Base-by-base conservation (phyloP, 2,113 vertebrate genomes). In the Carassius carassius region DNA sequence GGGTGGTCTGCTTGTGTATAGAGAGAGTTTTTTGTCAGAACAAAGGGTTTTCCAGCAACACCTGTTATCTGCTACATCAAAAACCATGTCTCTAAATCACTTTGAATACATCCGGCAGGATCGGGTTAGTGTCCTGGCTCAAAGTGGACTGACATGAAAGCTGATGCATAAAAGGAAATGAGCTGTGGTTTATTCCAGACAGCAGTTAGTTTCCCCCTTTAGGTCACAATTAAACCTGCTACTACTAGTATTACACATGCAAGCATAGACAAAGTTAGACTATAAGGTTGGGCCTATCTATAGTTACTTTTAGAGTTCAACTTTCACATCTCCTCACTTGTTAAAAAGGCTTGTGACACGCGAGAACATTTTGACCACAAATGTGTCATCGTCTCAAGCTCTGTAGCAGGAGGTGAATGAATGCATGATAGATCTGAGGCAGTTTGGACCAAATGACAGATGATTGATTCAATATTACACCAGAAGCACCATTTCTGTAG, bases 81-180 rank as follows among this genome's bases (percentile, higher is more conserved):
- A 88, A 86, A 60, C 84, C 49, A 11, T 19, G 19, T 81, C 72
- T 83, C 78, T 73, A 85, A 87, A 87, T 87, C 78, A 87, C 76
- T 81, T 63, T 86, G 82, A 86, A 89, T 88, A 86, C 62, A 88
- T 83, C 83, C 44, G 82, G 58, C 70, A 49, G 44, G 41, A 86
- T 72, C 58, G 41, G 72, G 85, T 75, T 86, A 70, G 54, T 78
- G 86, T 84, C 76, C 81, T 78, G 67, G 85, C 88, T 79, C 85
- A 85, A 89, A 86, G 85, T 74, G n/a, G 54, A n/a, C 80, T 75
- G 21, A 87, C 88, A 89, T 89, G 84, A 89, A 89, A 89, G 88
- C 84, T 85, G 56, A 73, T 41, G 78, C 78, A 82, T 86, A 60
- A 80, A 84, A 87, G 73, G 80, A 87, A 86, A 87, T 84, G 56